phyloP scores from a whole-genome alignment of 2,113 vertebrate species.

The Mirounga angustirostris region DNA sequence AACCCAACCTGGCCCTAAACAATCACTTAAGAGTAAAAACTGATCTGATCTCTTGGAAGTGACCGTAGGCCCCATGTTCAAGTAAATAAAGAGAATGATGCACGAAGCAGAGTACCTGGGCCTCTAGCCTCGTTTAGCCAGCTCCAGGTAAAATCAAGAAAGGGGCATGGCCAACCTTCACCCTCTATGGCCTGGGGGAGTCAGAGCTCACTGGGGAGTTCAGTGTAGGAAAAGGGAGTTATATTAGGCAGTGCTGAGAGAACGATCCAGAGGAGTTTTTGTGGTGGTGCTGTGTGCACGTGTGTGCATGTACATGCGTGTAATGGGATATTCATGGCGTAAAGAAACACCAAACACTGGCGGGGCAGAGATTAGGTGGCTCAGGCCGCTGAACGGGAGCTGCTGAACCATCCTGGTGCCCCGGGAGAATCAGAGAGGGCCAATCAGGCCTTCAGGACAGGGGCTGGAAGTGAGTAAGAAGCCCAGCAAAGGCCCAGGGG shows the following conservation, averaged over 20 bases:
- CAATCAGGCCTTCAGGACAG: background rate
- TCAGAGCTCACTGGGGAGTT: background rate
- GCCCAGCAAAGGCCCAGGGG: background rate
- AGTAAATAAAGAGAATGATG: slow-evolving; percentile 75
- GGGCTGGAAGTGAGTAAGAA: background rate
- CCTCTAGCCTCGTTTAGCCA: background rate
- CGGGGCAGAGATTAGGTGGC: slow-evolving; percentile 38
- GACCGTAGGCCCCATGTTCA: slow-evolving; percentile 62
- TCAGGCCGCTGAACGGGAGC: background rate
- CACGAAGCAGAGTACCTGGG: slow-evolving; percentile 62
- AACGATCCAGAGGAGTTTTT: background rate
- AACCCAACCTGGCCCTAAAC: slow-evolving; percentile 67
- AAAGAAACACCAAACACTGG: background rate
- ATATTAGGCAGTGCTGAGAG: background rate
- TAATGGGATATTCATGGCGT: background rate
- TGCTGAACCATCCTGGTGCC: background rate
- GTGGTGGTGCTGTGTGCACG: fast-evolving
- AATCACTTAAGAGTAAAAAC: slow-evolving; percentile 80
- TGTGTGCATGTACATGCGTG: background rate
- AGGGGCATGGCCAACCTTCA: background rate
- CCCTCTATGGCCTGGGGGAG: background rate
- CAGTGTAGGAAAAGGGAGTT: background rate
- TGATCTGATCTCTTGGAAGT: slow-evolving; percentile 73
- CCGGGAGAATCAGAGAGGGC: background rate
- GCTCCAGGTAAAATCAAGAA: slow-evolving; percentile 60